Evolutionary conservation across 2,113 vertebrate genomes (phyloP), one percentile per base, ranked within the genome.

Genomic region (Syngnathoides biaculeatus): DNA sequence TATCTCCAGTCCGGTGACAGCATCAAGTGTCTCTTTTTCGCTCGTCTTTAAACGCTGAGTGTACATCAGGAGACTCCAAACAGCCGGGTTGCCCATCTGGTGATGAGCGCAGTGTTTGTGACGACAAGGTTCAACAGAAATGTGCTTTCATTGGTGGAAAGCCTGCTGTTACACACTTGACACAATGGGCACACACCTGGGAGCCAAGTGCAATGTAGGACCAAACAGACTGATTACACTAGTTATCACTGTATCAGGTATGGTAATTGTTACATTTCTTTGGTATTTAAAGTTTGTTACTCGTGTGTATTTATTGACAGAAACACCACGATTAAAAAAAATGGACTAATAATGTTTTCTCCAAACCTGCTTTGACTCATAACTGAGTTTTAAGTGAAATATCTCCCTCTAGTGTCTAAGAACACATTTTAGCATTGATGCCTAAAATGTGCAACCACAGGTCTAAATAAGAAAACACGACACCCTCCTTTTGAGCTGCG

Each of bases 141-240:
- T 77, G 64, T 71, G 75, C 75, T 82, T 74, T 77, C 74, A 79
- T 68, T 59, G 72, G 80, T 86, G 79, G 79, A 80, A 86, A 81
- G 71, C 67, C 71, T 77, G 74, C 76, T 79, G 79, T 80, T 70
- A 78, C 66, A 74, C 75, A 73, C 73, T 75, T 78, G 77, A 84
- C 72, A 78, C 69, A 72, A 80, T 64, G 83, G 83, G 86, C 72
- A 71, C 71, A 65, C 79, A 62, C 76, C 77, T 88, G 79, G 86
- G 88, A 88, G 86, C 80, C 87, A 50, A 83, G 84, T 90, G 88
- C 87, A 87, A 90, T 90, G 82, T 85, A 79, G 84, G 88, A 84
- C 79, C 73, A 84, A 86, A 87, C 74, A 80, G 79, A 89, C 79
- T 76, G 71, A 84, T 84, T 79, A 67, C 69, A 68, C 61, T 53